Percentiles rank a stretch among this genome's conserved stretches.
These are phyloP conservation scores for Acrossocheilus wenchowensis DNA, from an alignment of 2,797 vertebrate species.

Conservation along the genomic window DNA sequence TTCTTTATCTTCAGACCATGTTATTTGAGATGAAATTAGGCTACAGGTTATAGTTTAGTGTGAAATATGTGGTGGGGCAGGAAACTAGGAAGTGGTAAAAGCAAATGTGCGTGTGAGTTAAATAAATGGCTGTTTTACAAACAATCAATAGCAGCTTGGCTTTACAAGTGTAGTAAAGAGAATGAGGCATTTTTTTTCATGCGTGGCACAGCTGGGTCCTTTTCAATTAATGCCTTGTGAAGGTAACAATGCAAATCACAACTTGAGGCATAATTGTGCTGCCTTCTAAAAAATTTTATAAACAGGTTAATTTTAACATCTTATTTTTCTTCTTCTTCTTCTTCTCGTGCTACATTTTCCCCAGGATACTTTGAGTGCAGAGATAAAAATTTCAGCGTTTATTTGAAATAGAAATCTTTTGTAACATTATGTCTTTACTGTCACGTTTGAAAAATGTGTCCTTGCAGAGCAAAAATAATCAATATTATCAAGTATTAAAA, in stretches of 20 bases:
- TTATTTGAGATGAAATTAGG: not conserved
- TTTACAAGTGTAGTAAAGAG: constrained; percentile 43
- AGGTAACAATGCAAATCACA: constrained; percentile 42
- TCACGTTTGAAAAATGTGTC: too few relatives aligned
- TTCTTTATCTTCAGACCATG: constrained; percentile 34
- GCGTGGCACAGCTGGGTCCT: constrained; percentile 38
- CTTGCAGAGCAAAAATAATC: too few relatives aligned
- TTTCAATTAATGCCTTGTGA: constrained; percentile 48
- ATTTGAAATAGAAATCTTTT: too few relatives aligned
- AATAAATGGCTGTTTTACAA: constrained; percentile 42
- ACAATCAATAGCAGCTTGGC: constrained; percentile 47
- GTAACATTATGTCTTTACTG: too few relatives aligned
- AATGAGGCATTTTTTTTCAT: constrained; percentile 27
- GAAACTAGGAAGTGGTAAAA: constrained; percentile 15
- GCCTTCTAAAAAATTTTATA: not conserved
- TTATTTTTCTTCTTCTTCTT: not conserved
- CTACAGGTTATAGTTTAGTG: not conserved
- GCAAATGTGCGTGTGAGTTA: not conserved
- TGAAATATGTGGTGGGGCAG: not conserved
- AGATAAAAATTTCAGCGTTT: too few relatives aligned
- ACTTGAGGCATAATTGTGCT: constrained; percentile 7
- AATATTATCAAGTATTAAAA: too few relatives aligned
- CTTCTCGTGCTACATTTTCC: not conserved
- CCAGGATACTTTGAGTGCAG: too few relatives aligned
- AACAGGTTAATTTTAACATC: not conserved